A percentile compares a stretch with the other conserved stretches of the same genome.
These are phyloP conservation scores for Melanostigma gelatinosum DNA, from an alignment of 2,113 vertebrate species.

Conservation along the genomic window DNA sequence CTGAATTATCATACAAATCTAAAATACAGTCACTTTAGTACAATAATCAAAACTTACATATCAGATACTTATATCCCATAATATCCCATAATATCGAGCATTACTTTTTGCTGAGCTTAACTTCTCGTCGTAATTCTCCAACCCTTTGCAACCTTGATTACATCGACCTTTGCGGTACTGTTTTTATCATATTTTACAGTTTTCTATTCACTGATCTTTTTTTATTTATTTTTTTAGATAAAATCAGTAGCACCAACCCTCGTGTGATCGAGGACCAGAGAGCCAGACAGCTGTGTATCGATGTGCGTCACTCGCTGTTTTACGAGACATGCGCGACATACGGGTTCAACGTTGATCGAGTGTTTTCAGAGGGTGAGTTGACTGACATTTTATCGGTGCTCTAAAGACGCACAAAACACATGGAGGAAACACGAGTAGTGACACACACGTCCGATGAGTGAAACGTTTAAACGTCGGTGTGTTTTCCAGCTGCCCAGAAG, in stretches of 20 bases:
- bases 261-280: conserved; percentile 91
- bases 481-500: conserved; percentile 89
- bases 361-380: conserved; percentile 91
- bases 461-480: neutral
- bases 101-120: neutral
- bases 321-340: conserved; percentile 98
- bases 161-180: neutral
- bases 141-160: neutral
- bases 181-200: neutral
- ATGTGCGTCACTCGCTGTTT: conserved; percentile 90
- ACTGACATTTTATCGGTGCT: neutral
- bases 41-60: neutral
- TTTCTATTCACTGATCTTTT: neutral
- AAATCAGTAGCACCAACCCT: conserved; percentile 91
- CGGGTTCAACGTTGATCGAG: conserved; percentile 94
- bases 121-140: neutral
- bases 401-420: neutral
- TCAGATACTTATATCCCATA: neutral
- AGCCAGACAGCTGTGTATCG: conserved; percentile 88
- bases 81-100: neutral
- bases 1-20: neutral
- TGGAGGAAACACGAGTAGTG: neutral
- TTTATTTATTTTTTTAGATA: conserved; percentile 80
- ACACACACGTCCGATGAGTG: neutral
- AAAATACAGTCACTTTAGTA: neutral